phyloP scores from a whole-genome alignment of 1,140 invertebrate genomes.

The Bombus waltoni region DNA sequence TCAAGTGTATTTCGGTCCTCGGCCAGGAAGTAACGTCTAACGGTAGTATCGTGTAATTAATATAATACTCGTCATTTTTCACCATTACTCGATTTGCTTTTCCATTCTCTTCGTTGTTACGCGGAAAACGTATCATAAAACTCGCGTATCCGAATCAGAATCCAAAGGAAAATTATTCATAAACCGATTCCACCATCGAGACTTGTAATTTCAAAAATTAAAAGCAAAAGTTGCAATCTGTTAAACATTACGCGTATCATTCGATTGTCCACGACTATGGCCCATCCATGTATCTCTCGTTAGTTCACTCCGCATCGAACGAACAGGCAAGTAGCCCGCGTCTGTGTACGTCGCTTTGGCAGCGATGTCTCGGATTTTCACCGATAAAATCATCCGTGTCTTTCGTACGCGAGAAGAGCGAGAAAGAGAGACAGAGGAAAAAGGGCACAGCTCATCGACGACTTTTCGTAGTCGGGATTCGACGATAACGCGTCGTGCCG shows the following conservation, averaged over 20 bases:
- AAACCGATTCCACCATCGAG: too few species aligned
- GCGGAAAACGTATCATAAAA: not conserved
- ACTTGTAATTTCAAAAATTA: too few species aligned
- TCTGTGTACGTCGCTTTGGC: not conserved
- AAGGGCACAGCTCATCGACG: not conserved
- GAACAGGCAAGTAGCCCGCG: not conserved
- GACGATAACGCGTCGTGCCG: slow-evolving; percentile 27
- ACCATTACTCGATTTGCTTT: not conserved
- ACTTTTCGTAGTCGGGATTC: slow-evolving; percentile 7
- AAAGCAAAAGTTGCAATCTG: too few species aligned
- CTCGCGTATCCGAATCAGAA: not conserved
- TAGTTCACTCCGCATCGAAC: too few species aligned
- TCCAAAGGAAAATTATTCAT: not conserved
- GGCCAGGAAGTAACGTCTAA: not conserved
- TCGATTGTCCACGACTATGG: not conserved
- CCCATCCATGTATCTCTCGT: not conserved
- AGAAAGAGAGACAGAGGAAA: too few species aligned
- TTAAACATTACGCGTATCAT: not conserved
- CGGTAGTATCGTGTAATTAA: not conserved
- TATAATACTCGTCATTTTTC: slow-evolving; percentile 13
- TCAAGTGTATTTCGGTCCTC: not conserved
- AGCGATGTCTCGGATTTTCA: not conserved
- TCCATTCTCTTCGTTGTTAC: not conserved
- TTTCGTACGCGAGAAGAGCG: too few species aligned
- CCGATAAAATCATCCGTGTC: not conserved